Evolutionary conservation across 37 sponge, comb jelly and placozoan genomes (phyloP), one percentile per base, ranked within the genome.

Genomic region (Agelas oroides): DNA sequence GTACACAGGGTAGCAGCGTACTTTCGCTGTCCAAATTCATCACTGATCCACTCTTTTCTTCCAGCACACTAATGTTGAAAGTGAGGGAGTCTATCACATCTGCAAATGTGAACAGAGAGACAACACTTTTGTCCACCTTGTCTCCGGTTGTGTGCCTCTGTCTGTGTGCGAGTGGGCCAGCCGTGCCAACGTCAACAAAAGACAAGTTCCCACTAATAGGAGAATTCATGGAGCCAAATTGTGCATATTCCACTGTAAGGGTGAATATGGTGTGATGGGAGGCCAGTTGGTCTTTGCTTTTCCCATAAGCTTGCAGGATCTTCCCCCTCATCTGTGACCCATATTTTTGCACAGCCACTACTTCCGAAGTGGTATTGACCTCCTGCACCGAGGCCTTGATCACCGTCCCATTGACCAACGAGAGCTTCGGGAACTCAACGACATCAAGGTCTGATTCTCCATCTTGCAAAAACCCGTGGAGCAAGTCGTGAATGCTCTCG

Each of bases 161-260:
- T 0, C 53, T 12, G 5, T 60, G 40, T 52, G 28, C 54, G 0
- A 88, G 65, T 1, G 55, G 77, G 28, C 82, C 78, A 6, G 79
- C 19, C 0, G 62, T 28, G 32, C 66, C 68, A 13, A 90, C 25
- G 20, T 77, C 64, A 23, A 87, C 88, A 25, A 94, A 80, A 5
- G 71, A 57, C n/a, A 94, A 76, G 19, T 78, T 90, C 17, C 95
- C 95, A 67, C 91, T 90, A 40, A 94, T 68, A 0, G 95, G 95
- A 19, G 95, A 80, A 68, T 83, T 88, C 66, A 79, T 82, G 60
- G 71, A 54, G 5, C 91, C 90, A 62, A 90, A 79, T 39, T 94
- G 76, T 28, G 91, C 75, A 58, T 90, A 89, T 55, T 94, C 92
- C 17, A 94, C 95, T 21, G 85, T 84, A 17, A 91, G 66, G 15